Base-by-base conservation (phyloP, 2,113 vertebrate genomes). In the Heterochromis multidens region DNA sequence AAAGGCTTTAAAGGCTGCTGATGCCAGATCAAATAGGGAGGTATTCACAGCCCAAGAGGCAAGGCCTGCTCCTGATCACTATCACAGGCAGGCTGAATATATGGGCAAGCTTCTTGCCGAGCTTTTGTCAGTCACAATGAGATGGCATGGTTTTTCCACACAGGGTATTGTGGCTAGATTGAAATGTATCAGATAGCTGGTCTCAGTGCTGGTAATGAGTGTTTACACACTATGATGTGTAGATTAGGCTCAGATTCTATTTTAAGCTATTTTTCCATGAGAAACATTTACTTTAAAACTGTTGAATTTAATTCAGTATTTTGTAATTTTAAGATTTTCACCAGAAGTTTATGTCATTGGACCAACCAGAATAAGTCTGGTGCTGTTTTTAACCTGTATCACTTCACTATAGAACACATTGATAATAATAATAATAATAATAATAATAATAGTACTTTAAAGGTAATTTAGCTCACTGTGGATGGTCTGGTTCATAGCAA, bases 1-100 rank as follows among this genome's bases (percentile, higher is more conserved):
- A 94, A 94, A 91, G 90, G 87, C 91, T 78, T 86, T 86, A 89
- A 88, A 80, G 89, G 72, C 86, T 57, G 87, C 89, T 94, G 94
- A 95, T 92, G 81, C 91, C 85, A 91, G 89, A 92, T 93, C 91
- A 93, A 95, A 94, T 89, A 92, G 86, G 87, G 80, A 90, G 56
- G 86, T 87, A 87, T 92, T 94, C 87, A 82, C 67, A 89, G 86
- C 27, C 81, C 3, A 81, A 81, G 81, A 79, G 88, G 80, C 81
- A 80, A 49, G 85, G 83, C 72, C 83, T 54, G 58, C 86, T 27
- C 79, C 88, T 89, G 90, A 91, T 88, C 63, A 52, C 80, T 74
- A 89, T 87, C 72, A 4, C 54, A 16, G 67, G 5, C 16, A 1
- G 46, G 4, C 81, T 89, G 62, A 86, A 80, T 78, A 77, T 80